Evolutionary conservation across 2,888 invertebrate genomes (phyloP).

Genomic region (Argyresthia goedartella): DNA sequence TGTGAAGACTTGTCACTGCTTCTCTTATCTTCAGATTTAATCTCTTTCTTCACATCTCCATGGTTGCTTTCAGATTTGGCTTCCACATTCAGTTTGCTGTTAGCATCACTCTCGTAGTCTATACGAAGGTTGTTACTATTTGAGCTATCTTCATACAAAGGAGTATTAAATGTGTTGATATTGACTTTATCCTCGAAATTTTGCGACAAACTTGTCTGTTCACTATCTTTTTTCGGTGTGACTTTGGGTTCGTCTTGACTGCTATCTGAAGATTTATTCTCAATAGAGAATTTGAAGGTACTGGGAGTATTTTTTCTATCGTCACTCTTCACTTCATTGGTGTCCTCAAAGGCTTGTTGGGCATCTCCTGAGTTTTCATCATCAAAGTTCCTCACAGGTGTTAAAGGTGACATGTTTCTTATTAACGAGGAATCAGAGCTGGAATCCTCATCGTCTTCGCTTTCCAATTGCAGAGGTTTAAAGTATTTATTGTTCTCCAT

Average conservation of each 20-base stretch:
- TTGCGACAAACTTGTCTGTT: constrained; percentile 34
- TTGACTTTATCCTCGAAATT: constrained; percentile 53
- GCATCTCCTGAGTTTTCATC: constrained; percentile 63
- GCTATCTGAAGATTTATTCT: constrained; percentile 39
- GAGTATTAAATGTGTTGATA: constrained; percentile 48
- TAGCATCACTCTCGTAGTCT: constrained; percentile 61
- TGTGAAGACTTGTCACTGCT: constrained; percentile 49
- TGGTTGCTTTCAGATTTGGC: constrained; percentile 37
- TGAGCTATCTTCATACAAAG: constrained; percentile 56
- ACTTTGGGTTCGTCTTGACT: constrained; percentile 27
- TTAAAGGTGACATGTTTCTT: constrained; percentile 60
- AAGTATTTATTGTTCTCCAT: constrained; percentile 22
- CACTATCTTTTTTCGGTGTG: constrained; percentile 35
- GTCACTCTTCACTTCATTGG: constrained; percentile 31
- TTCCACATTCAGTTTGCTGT: constrained; percentile 52
- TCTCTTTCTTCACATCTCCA: constrained; percentile 36
- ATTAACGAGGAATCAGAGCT: constrained; percentile 54
- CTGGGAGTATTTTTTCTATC: not conserved
- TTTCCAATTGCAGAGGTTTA: constrained; percentile 33
- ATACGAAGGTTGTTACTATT: constrained; percentile 56
- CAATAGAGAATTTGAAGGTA: constrained; percentile 51
- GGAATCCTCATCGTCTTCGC: constrained; percentile 44
- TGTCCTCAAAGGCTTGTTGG: constrained; percentile 54
- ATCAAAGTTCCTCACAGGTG: constrained; percentile 57
- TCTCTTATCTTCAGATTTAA: constrained; percentile 41